A percentile compares a stretch with the other conserved stretches of the same genome.
Conservation (phyloP, 2,888 invertebrate species). For the Archips xylosteana region DNA sequence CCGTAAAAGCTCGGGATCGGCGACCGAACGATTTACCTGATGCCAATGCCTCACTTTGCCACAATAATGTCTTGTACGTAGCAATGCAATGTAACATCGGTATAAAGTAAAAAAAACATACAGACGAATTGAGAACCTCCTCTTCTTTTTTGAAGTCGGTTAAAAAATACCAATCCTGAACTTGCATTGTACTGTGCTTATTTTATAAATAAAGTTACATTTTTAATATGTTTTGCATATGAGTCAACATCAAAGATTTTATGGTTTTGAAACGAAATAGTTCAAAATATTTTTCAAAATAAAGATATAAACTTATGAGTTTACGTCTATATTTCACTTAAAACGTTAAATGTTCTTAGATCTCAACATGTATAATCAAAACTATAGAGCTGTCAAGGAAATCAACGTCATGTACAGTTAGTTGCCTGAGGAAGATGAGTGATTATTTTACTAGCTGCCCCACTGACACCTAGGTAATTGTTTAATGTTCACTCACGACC, state of each 20-base stretch:
- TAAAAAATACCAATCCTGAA: constrained; percentile 9
- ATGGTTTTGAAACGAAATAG: too few species aligned
- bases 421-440: constrained; percentile 62
- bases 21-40: constrained; percentile 38
- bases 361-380: constrained; percentile 2
- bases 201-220: background rate
- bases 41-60: constrained; percentile 37
- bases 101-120: constrained; percentile 3
- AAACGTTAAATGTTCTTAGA: constrained; percentile 9
- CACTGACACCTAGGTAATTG: constrained; percentile 74
- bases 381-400: constrained; percentile 48
- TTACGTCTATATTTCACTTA: background rate
- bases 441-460: constrained; percentile 65
- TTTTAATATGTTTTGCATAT: background rate
- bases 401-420: constrained; percentile 69
- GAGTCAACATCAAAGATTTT: background rate
- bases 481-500: constrained; percentile 61
- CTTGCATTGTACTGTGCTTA: background rate
- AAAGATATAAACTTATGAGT: background rate
- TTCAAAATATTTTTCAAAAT: too few species aligned
- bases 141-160: too few species aligned
- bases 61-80: constrained; percentile 34
- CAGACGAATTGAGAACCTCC: too few species aligned
- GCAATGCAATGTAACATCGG: constrained; percentile 17
- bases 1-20: constrained; percentile 33